Conservation (phyloP, 2,797 vertebrate species). For the Mionectes olivaceus region DNA sequence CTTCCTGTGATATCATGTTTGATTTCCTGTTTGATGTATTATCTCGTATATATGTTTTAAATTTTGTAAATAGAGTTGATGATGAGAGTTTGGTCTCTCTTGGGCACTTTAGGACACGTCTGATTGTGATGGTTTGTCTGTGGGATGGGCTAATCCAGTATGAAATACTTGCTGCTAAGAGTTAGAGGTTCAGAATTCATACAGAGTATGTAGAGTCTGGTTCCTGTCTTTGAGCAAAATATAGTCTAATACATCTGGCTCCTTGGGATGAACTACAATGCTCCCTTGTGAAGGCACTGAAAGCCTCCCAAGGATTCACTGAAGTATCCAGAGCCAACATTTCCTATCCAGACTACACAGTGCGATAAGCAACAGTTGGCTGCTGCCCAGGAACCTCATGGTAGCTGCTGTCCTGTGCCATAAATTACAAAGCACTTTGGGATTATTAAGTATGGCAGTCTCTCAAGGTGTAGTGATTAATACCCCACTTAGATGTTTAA, state of each 20-base stretch:
- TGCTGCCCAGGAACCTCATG: background rate
- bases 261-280: background rate
- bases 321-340: background rate
- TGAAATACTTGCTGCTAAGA: background rate
- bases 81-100: background rate
- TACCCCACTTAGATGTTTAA: conserved; percentile 10
- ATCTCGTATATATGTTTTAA: background rate
- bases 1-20: background rate
- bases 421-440: conserved; percentile 32
- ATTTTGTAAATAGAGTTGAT: background rate
- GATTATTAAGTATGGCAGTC: conserved; percentile 7
- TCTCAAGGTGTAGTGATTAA: conserved; percentile 33
- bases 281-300: background rate
- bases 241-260: background rate
- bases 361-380: conserved; percentile 32
- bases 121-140: background rate
- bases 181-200: background rate
- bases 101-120: background rate
- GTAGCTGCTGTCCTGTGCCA: background rate
- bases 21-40: background rate
- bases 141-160: background rate
- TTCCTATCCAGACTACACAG: background rate
- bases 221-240: background rate
- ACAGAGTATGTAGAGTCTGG: background rate
- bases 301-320: background rate